Evolutionary conservation across 2,113 vertebrate species (phyloP).

Genomic region (Toxostoma redivivum): DNA sequence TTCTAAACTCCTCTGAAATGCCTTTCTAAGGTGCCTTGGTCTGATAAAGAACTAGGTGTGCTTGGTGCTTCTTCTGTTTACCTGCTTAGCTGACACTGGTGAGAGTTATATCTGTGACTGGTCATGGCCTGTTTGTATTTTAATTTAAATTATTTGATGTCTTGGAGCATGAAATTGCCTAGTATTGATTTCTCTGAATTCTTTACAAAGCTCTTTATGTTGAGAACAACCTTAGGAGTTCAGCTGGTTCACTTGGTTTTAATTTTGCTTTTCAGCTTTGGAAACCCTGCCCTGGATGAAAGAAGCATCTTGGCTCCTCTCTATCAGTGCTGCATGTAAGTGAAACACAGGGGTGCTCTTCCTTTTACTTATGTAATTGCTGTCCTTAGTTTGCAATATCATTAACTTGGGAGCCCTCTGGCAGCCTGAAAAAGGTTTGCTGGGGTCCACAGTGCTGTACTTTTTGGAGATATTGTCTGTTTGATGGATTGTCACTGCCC

Average conservation of each 20-base stretch:
- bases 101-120: not conserved
- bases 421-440: not conserved
- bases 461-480: not conserved
- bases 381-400: not conserved
- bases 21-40: not conserved
- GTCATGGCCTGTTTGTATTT: not conserved
- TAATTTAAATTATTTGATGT: conserved; percentile 22
- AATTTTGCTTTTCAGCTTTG: conserved; percentile 84
- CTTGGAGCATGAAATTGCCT: conserved; percentile 36
- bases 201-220: not conserved
- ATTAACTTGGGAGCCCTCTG: not conserved
- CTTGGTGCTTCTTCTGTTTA: not conserved
- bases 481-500: not conserved
- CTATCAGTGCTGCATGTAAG: conserved; percentile 99
- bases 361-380: not conserved
- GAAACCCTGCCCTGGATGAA: conserved; percentile 92
- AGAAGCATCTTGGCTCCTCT: conserved; percentile 97
- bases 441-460: not conserved
- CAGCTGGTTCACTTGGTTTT: not conserved
- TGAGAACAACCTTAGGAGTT: not conserved
- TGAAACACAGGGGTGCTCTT: not conserved
- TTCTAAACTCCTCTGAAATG: not conserved
- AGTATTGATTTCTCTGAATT: not conserved
- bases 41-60: not conserved
- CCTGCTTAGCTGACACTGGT: not conserved